phyloP scores from a whole-genome alignment of 2,888 invertebrate species.

The Oxyteleia sp. region DNA sequence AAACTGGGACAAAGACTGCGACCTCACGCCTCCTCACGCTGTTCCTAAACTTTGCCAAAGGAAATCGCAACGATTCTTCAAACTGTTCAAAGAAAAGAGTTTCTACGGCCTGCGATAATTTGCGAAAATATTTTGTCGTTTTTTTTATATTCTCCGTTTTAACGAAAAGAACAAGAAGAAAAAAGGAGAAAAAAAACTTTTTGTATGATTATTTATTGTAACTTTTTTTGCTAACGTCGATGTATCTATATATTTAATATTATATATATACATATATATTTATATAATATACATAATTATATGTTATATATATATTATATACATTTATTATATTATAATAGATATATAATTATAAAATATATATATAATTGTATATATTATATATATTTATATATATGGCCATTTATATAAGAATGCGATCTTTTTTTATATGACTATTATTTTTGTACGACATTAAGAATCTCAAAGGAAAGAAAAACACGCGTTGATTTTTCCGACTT shows the following conservation, averaged over 20 bases:
- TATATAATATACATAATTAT: too few species aligned
- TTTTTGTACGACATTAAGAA: neutral
- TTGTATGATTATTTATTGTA: conserved; percentile 25
- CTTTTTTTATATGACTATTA: conserved; percentile 6
- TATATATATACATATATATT: too few species aligned
- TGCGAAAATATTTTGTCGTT: neutral
- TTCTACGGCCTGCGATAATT: conserved; percentile 56
- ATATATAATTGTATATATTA: too few species aligned
- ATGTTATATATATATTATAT: too few species aligned
- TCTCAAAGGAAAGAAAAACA: conserved; percentile 3
- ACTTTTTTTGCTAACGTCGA: conserved; percentile 7
- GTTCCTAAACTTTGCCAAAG: conserved; percentile 56
- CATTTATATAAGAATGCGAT: conserved; percentile 14
- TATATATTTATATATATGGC: too few species aligned
- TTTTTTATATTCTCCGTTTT: neutral
- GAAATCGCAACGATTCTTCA: conserved; percentile 57
- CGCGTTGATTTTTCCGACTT: neutral
- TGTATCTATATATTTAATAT: too few species aligned
- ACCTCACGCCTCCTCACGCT: conserved; percentile 86
- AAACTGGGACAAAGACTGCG: conserved; percentile 89
- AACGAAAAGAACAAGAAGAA: too few species aligned
- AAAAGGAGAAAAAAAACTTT: neutral
- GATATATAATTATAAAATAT: too few species aligned
- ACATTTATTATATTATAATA: too few species aligned
- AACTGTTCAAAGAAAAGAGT: conserved; percentile 58